Conservation (phyloP, 1,140 invertebrate genomes). For the Eupristina koningsbergeri region DNA sequence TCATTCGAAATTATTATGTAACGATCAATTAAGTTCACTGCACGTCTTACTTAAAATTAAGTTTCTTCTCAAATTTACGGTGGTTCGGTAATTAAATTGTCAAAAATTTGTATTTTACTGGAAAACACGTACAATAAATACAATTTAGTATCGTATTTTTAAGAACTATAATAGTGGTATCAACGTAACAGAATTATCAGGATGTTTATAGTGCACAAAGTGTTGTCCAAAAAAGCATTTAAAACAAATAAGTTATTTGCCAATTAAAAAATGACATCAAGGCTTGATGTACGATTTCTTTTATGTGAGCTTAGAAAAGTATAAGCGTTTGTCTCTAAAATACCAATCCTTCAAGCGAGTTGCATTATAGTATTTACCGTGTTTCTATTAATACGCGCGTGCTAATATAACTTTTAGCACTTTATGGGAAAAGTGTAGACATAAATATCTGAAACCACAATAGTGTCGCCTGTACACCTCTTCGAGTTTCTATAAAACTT, state of each 20-base stretch:
- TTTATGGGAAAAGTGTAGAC: slow-evolving; percentile 11
- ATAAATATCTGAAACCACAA: background rate
- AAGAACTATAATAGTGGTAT: too few relatives aligned
- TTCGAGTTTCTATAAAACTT: background rate
- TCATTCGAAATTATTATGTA: too few relatives aligned
- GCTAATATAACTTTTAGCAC: slow-evolving; percentile 18
- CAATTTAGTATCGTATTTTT: too few relatives aligned
- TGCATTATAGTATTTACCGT: background rate
- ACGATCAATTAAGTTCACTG: too few relatives aligned
- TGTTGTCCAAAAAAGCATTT: background rate
- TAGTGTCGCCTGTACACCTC: background rate
- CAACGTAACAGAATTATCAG: background rate
- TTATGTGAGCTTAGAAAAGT: background rate
- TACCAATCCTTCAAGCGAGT: background rate
- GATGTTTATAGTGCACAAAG: background rate
- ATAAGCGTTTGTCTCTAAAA: background rate
- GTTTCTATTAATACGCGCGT: background rate
- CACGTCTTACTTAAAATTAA: too few relatives aligned
- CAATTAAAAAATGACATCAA: background rate
- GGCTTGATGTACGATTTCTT: too few relatives aligned
- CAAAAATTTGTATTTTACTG: background rate
- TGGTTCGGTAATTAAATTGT: too few relatives aligned
- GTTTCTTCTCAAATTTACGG: too few relatives aligned
- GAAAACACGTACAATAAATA: background rate
- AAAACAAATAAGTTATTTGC: background rate